These are phyloP conservation scores for Podargus strigoides DNA, from an alignment of 2,797 vertebrate genomes.

Conservation along the genomic window DNA sequence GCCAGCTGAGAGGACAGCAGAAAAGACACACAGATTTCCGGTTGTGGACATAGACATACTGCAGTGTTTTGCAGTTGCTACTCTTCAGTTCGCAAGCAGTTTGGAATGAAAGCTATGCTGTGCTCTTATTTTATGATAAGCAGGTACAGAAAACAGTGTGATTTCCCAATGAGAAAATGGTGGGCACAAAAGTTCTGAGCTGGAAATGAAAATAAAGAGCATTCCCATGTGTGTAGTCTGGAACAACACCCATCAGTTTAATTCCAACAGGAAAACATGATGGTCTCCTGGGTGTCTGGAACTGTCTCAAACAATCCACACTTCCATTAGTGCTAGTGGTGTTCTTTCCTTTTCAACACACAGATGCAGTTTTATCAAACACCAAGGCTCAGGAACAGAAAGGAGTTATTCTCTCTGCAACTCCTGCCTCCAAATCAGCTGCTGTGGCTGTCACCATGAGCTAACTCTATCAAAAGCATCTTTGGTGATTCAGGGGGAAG, in stretches of 20 bases:
- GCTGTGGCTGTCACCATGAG: neutral
- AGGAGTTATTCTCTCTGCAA: neutral
- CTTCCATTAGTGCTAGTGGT: neutral
- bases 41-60: neutral
- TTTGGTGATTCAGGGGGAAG: neutral
- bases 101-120: neutral
- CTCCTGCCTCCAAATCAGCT: neutral
- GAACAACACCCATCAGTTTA: neutral
- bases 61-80: neutral
- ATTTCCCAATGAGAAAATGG: neutral
- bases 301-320: neutral
- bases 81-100: neutral
- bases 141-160: neutral
- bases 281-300: neutral
- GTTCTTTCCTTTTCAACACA: neutral
- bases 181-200: neutral
- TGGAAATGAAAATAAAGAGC: conserved; percentile 13
- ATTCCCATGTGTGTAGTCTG: neutral
- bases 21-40: neutral
- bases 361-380: neutral
- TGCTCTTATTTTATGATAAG: neutral
- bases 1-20: neutral
- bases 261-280: neutral
- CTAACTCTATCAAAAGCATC: neutral
- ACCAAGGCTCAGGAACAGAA: neutral